Percentiles rank a stretch among this genome's conserved stretches.
Evolutionary conservation across 2,888 invertebrate genomes (phyloP).

Genomic region (Syrphus vitripennis): DNA sequence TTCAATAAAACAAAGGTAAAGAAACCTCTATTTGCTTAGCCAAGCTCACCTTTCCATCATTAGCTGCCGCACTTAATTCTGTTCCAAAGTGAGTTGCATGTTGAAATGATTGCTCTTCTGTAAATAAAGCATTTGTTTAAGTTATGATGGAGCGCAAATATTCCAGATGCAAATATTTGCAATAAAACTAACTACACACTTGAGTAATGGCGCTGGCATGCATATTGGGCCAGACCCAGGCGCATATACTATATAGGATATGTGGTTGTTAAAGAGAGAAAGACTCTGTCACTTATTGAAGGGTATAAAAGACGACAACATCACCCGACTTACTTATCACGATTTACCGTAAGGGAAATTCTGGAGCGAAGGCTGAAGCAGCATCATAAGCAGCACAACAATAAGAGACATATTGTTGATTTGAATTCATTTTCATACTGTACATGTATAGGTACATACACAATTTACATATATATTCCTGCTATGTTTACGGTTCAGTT

Average conservation of each 20-base stretch:
- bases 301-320: slow-evolving; percentile 54
- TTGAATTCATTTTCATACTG: background rate
- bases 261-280: slow-evolving; percentile 39
- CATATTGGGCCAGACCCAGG: slow-evolving; percentile 73
- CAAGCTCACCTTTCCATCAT: slow-evolving; percentile 70
- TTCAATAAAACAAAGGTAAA: background rate
- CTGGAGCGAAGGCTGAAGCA: slow-evolving; percentile 29
- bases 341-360: slow-evolving; percentile 43
- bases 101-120: slow-evolving; percentile 80
- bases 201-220: slow-evolving; percentile 75
- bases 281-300: slow-evolving; percentile 53
- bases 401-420: background rate
- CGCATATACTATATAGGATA: slow-evolving; percentile 48
- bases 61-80: slow-evolving; percentile 77
- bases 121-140: slow-evolving; percentile 80
- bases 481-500: background rate
- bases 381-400: slow-evolving; percentile 41
- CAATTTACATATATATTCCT: background rate
- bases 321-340: slow-evolving; percentile 40
- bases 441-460: too few relatives aligned
- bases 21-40: slow-evolving; percentile 45
- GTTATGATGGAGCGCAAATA: slow-evolving; percentile 81
- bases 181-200: slow-evolving; percentile 78
- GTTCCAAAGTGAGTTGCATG: slow-evolving; percentile 79
- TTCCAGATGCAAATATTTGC: slow-evolving; percentile 80